These are phyloP conservation scores for Cheiracanthium punctorium DNA, from an alignment of 2,888 invertebrate species.

Conservation along the genomic window DNA sequence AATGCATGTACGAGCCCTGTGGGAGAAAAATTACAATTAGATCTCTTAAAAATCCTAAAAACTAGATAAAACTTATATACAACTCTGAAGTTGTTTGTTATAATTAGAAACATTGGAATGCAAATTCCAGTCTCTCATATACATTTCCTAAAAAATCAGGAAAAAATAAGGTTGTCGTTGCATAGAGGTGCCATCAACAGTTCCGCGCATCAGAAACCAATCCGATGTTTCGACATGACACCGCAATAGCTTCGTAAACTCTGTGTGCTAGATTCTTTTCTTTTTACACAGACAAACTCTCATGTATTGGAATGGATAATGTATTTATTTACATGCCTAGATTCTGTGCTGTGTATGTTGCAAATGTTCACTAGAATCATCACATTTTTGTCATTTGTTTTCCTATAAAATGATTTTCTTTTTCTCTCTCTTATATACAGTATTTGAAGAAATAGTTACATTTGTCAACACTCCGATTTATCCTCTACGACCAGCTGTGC, in stretches of 20 bases:
- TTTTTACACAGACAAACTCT: neutral
- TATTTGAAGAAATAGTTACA: neutral
- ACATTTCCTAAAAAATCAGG: constrained; percentile 50
- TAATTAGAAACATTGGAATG: constrained; percentile 29
- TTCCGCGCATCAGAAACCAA: no score
- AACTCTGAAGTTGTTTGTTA: constrained; percentile 12
- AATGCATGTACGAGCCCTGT: no score
- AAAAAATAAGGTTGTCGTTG: constrained; percentile 18
- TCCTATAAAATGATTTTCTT: no score
- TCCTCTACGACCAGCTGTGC: constrained; percentile 90
- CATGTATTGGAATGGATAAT: constrained; percentile 39
- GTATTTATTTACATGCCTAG: constrained; percentile 41
- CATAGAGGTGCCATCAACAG: no score
- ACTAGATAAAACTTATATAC: constrained; percentile 55
- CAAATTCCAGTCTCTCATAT: constrained; percentile 19
- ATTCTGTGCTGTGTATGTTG: neutral
- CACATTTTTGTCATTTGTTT: neutral
- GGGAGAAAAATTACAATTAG: no score
- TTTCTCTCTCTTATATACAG: no score
- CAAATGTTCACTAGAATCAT: neutral
- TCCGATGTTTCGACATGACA: constrained; percentile 15
- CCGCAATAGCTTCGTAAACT: neutral
- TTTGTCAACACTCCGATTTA: constrained; percentile 78
- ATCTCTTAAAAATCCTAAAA: constrained; percentile 54
- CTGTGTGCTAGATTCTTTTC: neutral